These are phyloP conservation scores for Ametastegia equiseti DNA, from an alignment of 2,888 invertebrate genomes.

Conservation along the genomic window DNA sequence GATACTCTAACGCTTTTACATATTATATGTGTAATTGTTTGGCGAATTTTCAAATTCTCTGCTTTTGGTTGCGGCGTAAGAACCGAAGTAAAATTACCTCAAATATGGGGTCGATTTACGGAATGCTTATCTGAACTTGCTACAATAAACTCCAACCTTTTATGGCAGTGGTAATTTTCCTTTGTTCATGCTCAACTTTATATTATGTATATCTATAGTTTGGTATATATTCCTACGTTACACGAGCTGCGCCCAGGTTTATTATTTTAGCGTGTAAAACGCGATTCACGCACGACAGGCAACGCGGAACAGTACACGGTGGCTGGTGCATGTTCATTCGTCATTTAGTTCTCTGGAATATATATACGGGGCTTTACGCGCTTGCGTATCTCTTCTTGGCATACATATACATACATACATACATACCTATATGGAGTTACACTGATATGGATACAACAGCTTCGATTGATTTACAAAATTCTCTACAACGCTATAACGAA, in stretches of 20 bases:
- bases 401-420: no score
- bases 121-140: neutral
- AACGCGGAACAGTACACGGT: no score
- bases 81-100: neutral
- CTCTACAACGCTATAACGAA: neutral
- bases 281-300: neutral
- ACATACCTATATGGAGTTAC: neutral
- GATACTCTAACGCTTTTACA: neutral
- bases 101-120: neutral
- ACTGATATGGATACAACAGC: neutral
- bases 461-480: slow-evolving; percentile 26
- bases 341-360: neutral
- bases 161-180: neutral
- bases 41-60: no score
- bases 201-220: no score
- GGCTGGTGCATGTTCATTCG: slow-evolving; percentile 12
- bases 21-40: neutral
- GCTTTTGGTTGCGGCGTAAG: neutral
- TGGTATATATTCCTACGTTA: neutral
- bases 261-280: slow-evolving; percentile 10
- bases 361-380: neutral
- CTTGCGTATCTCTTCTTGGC: neutral
- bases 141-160: neutral
- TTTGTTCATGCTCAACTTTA: neutral
- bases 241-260: neutral